Evolutionary conservation across 2,888 invertebrate species (phyloP).

Genomic region (Uropetala carovei): DNA sequence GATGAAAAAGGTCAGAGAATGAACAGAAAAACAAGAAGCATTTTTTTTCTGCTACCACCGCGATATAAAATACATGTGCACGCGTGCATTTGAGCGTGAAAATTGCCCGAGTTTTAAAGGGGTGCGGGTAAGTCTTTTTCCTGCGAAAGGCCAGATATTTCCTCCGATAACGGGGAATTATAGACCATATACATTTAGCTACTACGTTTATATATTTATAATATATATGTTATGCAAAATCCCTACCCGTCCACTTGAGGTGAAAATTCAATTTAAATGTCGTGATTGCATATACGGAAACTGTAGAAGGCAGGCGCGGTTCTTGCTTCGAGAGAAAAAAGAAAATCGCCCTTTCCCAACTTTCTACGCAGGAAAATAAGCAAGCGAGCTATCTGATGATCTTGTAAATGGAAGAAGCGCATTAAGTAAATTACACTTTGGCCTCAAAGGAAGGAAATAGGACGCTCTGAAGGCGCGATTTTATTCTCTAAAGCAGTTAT

Average conservation of each 20-base stretch:
- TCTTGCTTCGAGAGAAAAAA: too few species aligned
- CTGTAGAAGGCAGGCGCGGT: too few species aligned
- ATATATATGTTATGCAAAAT: too few species aligned
- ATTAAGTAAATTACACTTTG: too few species aligned
- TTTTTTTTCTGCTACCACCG: background rate
- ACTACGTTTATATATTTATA: too few species aligned
- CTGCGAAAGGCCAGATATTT: background rate
- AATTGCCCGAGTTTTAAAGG: background rate
- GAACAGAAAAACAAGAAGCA: background rate
- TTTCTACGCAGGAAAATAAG: too few species aligned
- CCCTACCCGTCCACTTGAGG: background rate
- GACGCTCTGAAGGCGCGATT: too few species aligned
- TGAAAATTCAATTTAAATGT: constrained; percentile 4
- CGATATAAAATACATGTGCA: background rate
- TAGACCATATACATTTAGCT: background rate
- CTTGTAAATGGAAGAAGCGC: too few species aligned
- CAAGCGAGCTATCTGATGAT: too few species aligned
- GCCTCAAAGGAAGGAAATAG: too few species aligned
- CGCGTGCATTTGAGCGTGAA: background rate
- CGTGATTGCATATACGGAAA: background rate
- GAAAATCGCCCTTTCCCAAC: too few species aligned
- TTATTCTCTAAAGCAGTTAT: too few species aligned
- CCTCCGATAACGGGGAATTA: background rate
- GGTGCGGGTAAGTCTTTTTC: background rate
- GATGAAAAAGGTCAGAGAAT: background rate